Percentiles rank a stretch among this genome's conserved stretches.
phyloP scores from a whole-genome alignment of 2,113 vertebrate genomes.

The Alosa alosa region DNA sequence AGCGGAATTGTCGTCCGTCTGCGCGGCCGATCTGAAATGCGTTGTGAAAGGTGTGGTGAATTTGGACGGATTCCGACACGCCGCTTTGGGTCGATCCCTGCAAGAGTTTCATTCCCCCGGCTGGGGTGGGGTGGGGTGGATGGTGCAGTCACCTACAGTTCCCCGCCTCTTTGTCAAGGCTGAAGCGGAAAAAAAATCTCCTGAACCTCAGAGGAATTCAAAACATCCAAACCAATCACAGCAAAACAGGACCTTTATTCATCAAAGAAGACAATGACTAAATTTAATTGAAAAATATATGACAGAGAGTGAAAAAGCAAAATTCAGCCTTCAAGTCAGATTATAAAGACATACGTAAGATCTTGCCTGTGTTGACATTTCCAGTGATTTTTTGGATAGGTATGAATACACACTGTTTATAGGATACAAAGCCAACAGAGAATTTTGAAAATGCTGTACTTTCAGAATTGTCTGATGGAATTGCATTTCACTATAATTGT shows the following conservation, averaged over 20 bases:
- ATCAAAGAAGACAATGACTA: background rate
- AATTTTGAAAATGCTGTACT: background rate
- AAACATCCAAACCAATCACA: background rate
- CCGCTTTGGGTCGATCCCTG: conserved; percentile 49
- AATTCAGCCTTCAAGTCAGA: background rate
- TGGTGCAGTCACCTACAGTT: background rate
- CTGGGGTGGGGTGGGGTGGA: conserved; percentile 28
- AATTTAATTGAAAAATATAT: conserved; percentile 11
- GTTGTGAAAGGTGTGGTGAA: conserved; percentile 67
- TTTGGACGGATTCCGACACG: conserved; percentile 45
- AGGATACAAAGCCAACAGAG: background rate
- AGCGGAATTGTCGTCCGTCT: conserved; percentile 56
- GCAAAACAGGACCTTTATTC: conserved; percentile 3
- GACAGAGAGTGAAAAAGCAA: background rate
- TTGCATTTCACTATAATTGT: background rate
- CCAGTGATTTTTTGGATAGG: background rate
- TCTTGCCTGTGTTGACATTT: background rate
- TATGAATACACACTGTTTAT: background rate
- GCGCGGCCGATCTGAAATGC: conserved; percentile 60
- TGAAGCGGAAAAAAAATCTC: background rate
- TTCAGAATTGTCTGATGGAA: background rate
- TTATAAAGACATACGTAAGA: background rate
- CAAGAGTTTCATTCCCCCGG: conserved; percentile 35
- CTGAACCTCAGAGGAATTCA: conserved; percentile 13
- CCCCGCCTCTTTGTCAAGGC: background rate